A percentile compares a stretch with the other conserved stretches of the same genome.
Conservation (phyloP, 2,797 vertebrate species). For the Syngnathus rostellatus region DNA sequence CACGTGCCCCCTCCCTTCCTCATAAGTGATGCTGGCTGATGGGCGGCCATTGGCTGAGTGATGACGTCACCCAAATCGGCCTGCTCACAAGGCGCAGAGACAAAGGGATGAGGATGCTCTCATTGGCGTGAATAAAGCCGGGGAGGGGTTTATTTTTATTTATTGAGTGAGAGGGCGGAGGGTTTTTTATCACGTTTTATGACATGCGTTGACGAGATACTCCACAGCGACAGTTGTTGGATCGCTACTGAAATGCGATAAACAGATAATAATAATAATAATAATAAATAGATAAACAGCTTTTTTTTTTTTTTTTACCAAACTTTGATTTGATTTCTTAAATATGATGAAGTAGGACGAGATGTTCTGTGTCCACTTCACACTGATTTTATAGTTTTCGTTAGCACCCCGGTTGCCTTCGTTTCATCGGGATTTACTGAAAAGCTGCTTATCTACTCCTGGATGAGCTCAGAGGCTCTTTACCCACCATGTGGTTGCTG, state of each 20-base stretch:
- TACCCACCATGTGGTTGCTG: no score
- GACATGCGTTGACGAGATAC: not conserved
- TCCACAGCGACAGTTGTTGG: not conserved
- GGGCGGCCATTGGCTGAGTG: conserved; percentile 51
- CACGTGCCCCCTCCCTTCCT: conserved; percentile 51
- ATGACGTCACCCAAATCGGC: conserved; percentile 43
- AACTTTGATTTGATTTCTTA: no score
- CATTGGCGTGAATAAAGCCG: conserved; percentile 25
- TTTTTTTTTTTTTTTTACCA: not conserved
- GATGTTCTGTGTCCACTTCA: no score
- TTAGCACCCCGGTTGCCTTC: no score
- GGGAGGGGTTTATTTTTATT: conserved; percentile 3
- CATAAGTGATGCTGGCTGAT: conserved; percentile 23
- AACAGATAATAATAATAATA: not conserved
- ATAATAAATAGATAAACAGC: not conserved
- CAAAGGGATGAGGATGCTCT: conserved; percentile 36
- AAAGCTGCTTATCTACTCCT: conserved; percentile 6
- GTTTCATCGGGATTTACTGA: conserved; percentile 2
- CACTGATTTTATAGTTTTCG: no score
- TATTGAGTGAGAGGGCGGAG: conserved; percentile 4
- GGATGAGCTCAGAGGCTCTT: not conserved
- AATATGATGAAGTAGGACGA: no score
- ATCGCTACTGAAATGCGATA: not conserved
- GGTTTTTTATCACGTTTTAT: not conserved
- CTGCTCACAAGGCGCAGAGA: conserved; percentile 43